phyloP scores from a whole-genome alignment of 2,113 vertebrate genomes.

The Cyprinodon brontotheroides region DNA sequence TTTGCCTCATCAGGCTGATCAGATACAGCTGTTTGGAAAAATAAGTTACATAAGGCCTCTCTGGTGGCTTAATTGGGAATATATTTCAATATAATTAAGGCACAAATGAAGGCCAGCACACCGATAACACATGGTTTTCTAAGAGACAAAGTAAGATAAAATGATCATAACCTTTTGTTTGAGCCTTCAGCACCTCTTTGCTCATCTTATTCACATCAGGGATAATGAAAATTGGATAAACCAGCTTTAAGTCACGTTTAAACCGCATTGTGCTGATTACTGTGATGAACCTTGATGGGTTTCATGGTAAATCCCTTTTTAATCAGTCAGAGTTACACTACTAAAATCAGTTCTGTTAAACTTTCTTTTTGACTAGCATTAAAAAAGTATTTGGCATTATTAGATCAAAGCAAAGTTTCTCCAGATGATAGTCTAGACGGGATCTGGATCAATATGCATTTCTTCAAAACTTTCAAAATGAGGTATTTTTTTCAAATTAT shows the following conservation, averaged over 20 bases:
- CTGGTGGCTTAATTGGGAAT: conserved; percentile 42
- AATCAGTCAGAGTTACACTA: background rate
- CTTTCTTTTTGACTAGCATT: no score
- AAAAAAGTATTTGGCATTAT: background rate
- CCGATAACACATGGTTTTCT: conserved; percentile 43
- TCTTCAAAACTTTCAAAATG: background rate
- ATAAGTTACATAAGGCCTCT: conserved; percentile 42
- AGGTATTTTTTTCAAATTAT: conserved; percentile 15
- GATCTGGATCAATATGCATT: background rate
- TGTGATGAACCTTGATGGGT: conserved; percentile 2
- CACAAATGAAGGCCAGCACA: conserved; percentile 48
- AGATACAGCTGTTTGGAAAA: conserved; percentile 39
- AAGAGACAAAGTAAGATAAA: conserved; percentile 41
- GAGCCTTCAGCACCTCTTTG: conserved; percentile 17
- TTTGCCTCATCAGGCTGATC: conserved; percentile 13
- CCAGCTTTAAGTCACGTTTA: conserved; percentile 24
- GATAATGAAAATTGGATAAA: no score
- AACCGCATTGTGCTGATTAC: no score
- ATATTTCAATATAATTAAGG: conserved; percentile 48
- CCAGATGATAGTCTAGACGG: conserved; percentile 5
- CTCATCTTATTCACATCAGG: conserved; percentile 27
- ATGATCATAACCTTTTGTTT: conserved; percentile 50
- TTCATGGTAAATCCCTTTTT: conserved; percentile 20
- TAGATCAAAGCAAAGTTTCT: background rate
- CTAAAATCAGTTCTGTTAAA: conserved; percentile 3